Conservation (phyloP, 2,113 vertebrate genomes). For the Onychorhynchus coronatus region DNA sequence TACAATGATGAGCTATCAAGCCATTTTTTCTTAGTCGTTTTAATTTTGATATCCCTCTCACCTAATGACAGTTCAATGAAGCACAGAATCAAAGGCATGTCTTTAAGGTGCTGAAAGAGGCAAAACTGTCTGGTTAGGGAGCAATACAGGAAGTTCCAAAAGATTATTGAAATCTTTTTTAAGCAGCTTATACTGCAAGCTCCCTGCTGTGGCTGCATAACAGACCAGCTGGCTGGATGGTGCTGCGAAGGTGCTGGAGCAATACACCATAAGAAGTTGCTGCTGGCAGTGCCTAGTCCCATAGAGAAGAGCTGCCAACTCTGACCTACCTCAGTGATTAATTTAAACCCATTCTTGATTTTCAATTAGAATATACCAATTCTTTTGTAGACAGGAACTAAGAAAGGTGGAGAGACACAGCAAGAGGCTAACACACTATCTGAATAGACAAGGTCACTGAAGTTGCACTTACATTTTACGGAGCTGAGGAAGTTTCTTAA, state of each 20-base stretch:
- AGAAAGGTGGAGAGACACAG: neutral
- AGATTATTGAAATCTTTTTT: constrained; percentile 30
- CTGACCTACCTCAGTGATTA: neutral
- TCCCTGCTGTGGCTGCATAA: constrained; percentile 32
- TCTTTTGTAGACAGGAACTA: neutral
- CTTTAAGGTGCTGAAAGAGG: constrained; percentile 54
- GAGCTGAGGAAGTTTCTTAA: constrained; percentile 95
- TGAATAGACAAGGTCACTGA: neutral
- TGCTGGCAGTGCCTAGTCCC: neutral
- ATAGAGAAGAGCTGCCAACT: neutral
- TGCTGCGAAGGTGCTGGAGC: neutral
- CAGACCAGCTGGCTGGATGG: constrained; percentile 40
- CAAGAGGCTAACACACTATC: neutral
- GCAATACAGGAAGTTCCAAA: constrained; percentile 54
- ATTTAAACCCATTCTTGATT: neutral
- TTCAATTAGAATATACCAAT: neutral
- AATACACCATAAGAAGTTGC: neutral
- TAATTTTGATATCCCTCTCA: constrained; percentile 54
- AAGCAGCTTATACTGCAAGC: neutral
- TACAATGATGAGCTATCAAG: constrained; percentile 31
- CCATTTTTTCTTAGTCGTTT: constrained; percentile 34
- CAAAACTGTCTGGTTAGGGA: constrained; percentile 32
- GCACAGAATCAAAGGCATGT: constrained; percentile 62
- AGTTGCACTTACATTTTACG: constrained; percentile 91
- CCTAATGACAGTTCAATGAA: constrained; percentile 75